Conservation (phyloP, 2,797 vertebrate genomes). For the Gadopsis bispinosus region DNA sequence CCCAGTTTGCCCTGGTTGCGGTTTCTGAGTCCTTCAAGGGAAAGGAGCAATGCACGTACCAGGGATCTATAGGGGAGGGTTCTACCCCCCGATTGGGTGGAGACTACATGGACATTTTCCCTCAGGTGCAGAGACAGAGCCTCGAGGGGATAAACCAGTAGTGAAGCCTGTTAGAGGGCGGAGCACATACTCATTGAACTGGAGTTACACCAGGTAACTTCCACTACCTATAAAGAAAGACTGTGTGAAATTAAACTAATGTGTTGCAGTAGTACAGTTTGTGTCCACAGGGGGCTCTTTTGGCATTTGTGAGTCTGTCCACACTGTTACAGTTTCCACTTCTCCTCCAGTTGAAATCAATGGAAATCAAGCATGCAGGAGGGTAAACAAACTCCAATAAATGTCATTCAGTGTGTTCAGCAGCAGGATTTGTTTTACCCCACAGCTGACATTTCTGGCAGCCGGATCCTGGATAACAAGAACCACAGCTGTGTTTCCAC, state of each 20-base stretch:
- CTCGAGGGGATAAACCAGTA: no score
- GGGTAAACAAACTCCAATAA: constrained; percentile 62
- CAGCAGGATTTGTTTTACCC: constrained; percentile 61
- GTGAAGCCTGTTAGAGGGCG: no score
- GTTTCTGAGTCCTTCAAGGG: no score
- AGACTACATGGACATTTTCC: no score
- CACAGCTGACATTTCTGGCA: constrained; percentile 65
- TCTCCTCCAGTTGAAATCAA: constrained; percentile 49
- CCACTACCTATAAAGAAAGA: background rate
- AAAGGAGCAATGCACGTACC: no score
- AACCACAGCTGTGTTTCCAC: constrained; percentile 71
- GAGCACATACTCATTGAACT: no score
- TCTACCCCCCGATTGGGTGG: no score
- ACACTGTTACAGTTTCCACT: constrained; percentile 58
- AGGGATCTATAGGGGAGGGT: no score
- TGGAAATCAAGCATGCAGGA: constrained; percentile 51
- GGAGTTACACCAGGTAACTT: no score
- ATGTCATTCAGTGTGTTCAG: constrained; percentile 49
- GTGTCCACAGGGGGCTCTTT: background rate
- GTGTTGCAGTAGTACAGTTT: background rate
- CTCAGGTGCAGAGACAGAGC: no score
- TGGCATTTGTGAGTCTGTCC: constrained; percentile 7
- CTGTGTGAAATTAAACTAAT: background rate
- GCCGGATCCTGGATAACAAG: constrained; percentile 46
- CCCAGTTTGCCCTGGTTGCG: no score